Conservation (phyloP, 2,797 vertebrate genomes). For the Coreius guichenoti region DNA sequence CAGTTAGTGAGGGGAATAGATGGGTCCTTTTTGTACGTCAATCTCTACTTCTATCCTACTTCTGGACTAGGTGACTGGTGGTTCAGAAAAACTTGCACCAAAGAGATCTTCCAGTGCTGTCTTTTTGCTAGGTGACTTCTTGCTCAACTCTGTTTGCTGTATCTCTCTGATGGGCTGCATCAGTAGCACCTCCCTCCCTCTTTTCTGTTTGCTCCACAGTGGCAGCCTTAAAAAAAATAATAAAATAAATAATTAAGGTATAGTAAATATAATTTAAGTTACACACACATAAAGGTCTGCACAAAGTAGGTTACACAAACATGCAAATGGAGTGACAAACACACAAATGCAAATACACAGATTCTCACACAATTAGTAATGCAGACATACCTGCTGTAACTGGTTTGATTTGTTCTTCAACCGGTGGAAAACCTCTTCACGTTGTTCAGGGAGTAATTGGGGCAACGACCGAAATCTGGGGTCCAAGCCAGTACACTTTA, state of each 20-base stretch:
- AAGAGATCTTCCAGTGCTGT: conserved; percentile 6
- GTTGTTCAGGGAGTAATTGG: background rate
- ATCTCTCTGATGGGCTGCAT: too few relatives aligned
- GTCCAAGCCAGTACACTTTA: background rate
- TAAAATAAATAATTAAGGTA: background rate
- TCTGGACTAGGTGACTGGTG: background rate
- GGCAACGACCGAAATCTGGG: background rate
- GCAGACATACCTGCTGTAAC: background rate
- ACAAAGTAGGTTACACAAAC: background rate
- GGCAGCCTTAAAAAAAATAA: background rate
- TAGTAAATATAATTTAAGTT: background rate
- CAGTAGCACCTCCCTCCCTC: too few relatives aligned
- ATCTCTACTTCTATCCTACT: conserved; percentile 17
- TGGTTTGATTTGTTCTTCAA: conserved; percentile 3
- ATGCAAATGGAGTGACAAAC: background rate
- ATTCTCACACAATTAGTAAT: background rate
- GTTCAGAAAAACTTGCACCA: conserved; percentile 1
- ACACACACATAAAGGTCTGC: too few relatives aligned
- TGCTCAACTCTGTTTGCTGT: background rate
- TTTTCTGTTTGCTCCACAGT: too few relatives aligned
- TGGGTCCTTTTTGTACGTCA: conserved; percentile 35
- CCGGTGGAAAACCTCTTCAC: background rate
- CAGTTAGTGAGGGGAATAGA: conserved; percentile 39
- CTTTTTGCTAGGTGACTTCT: background rate
- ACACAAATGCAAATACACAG: background rate